Percentiles rank a stretch among this genome's conserved stretches.
Conservation (phyloP, 2,888 invertebrate species). For the Melanotus villosus region DNA sequence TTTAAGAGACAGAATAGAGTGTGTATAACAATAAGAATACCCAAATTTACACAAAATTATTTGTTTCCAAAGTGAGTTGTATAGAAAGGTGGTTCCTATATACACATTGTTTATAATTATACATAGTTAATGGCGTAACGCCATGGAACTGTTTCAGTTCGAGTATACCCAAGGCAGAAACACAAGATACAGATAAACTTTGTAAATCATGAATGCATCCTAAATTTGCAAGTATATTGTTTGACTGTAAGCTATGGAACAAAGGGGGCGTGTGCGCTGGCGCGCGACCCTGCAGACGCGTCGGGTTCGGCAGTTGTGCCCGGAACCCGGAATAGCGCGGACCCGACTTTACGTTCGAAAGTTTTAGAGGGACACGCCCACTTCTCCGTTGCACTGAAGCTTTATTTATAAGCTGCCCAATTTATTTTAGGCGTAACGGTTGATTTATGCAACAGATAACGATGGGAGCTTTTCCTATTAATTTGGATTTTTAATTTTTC, state of each 20-base stretch:
- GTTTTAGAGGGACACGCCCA: conserved; percentile 42
- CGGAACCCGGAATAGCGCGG: conserved; percentile 47
- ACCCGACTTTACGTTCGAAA: conserved; percentile 39
- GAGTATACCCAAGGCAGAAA: conserved; percentile 17
- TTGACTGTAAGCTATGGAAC: conserved; percentile 46
- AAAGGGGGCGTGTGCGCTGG: conserved; percentile 47
- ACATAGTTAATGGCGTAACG: too few relatives aligned
- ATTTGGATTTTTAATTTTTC: neutral
- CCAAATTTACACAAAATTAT: too few relatives aligned
- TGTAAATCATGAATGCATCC: conserved; percentile 47
- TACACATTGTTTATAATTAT: too few relatives aligned
- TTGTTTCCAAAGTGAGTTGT: too few relatives aligned
- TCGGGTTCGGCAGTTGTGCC: conserved; percentile 47
- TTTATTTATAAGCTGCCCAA: conserved; percentile 35
- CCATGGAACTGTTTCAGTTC: conserved; percentile 9
- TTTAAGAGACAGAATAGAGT: too few relatives aligned
- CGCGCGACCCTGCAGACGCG: conserved; percentile 47
- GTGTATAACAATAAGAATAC: too few relatives aligned
- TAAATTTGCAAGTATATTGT: conserved; percentile 48
- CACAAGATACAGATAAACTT: conserved; percentile 43
- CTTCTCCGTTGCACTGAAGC: conserved; percentile 38
- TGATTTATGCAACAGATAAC: neutral
- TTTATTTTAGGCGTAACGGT: conserved; percentile 14
- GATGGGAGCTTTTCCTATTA: neutral
- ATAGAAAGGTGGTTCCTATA: too few relatives aligned